phyloP scores from a whole-genome alignment of 2,888 invertebrate species.

The Megastigmus dorsalis region DNA sequence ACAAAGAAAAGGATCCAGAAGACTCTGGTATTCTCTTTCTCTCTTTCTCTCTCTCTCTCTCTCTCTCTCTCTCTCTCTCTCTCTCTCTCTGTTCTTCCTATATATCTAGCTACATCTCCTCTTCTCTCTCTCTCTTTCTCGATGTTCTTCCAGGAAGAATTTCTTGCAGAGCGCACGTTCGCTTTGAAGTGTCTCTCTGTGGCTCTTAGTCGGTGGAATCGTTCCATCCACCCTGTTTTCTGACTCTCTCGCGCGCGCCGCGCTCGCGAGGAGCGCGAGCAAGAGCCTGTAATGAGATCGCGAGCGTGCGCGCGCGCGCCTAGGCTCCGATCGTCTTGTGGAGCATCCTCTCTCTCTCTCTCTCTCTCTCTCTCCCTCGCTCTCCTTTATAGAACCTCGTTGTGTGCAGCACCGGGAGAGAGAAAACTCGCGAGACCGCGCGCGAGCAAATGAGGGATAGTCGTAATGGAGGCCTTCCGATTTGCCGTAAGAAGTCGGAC shows the following conservation, averaged over 20 bases:
- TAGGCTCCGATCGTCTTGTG: no score
- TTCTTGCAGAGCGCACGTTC: slow-evolving; percentile 60
- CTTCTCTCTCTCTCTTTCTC: slow-evolving; percentile 19
- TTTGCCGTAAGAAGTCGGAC: slow-evolving; percentile 28
- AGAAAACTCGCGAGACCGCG: slow-evolving; percentile 5
- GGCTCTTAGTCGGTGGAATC: slow-evolving; percentile 51
- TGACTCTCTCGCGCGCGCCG: neutral
- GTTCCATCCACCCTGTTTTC: slow-evolving; percentile 51
- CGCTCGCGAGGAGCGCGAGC: no score
- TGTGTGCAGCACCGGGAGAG: no score
- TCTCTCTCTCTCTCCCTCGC: neutral
- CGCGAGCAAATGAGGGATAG: slow-evolving; percentile 38
- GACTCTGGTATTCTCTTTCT: no score
- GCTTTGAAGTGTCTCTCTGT: slow-evolving; percentile 61
- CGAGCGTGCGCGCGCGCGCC: neutral
- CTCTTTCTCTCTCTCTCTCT: slow-evolving; percentile 17
- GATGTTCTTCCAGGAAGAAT: slow-evolving; percentile 62
- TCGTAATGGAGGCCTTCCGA: slow-evolving; percentile 36
- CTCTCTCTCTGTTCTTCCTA: slow-evolving; percentile 54
- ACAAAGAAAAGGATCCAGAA: slow-evolving; percentile 60
- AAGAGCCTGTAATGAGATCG: slow-evolving; percentile 41
- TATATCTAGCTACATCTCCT: slow-evolving; percentile 20
- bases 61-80: slow-evolving; percentile 23
- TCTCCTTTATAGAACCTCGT: no score
- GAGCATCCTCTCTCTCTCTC: neutral